phyloP scores from a whole-genome alignment of 2,888 invertebrate species.

The Heliothis peltigera region DNA sequence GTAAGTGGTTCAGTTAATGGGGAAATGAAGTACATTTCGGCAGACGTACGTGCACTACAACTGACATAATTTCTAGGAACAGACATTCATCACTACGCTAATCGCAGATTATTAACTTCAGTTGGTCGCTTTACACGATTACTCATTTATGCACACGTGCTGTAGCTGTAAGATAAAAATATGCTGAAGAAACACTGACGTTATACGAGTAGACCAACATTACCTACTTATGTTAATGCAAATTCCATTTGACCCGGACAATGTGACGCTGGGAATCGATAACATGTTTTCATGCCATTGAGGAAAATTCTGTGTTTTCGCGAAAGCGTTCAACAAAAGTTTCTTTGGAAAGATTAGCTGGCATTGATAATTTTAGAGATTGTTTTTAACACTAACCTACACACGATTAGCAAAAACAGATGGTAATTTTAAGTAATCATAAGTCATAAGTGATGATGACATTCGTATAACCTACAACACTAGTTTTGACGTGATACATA shows the following conservation, averaged over 20 bases:
- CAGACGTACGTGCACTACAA: slow-evolving; percentile 6
- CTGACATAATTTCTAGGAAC: slow-evolving; percentile 7
- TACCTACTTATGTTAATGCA: slow-evolving; percentile 4
- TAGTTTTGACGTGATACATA: neutral
- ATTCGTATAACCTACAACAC: no score
- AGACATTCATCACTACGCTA: slow-evolving; percentile 19
- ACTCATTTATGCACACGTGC: slow-evolving; percentile 33
- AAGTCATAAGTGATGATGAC: no score
- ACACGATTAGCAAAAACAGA: no score
- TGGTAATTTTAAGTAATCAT: no score
- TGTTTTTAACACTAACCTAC: no score
- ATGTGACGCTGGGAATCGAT: neutral
- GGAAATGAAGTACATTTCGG: slow-evolving; percentile 2
- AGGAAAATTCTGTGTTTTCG: neutral
- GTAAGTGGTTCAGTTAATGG: slow-evolving; percentile 28
- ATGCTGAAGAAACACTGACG: slow-evolving; percentile 13
- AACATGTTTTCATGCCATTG: neutral
- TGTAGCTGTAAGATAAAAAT: slow-evolving; percentile 12
- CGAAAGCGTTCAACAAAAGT: neutral
- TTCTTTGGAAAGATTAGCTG: neutral
- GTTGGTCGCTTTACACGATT: slow-evolving; percentile 17
- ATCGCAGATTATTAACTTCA: slow-evolving; percentile 27
- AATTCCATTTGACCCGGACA: neutral
- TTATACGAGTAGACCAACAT: neutral
- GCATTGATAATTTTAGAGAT: neutral